Evolutionary conservation across 2,797 vertebrate species (phyloP).

Genomic region (Huso huso): DNA sequence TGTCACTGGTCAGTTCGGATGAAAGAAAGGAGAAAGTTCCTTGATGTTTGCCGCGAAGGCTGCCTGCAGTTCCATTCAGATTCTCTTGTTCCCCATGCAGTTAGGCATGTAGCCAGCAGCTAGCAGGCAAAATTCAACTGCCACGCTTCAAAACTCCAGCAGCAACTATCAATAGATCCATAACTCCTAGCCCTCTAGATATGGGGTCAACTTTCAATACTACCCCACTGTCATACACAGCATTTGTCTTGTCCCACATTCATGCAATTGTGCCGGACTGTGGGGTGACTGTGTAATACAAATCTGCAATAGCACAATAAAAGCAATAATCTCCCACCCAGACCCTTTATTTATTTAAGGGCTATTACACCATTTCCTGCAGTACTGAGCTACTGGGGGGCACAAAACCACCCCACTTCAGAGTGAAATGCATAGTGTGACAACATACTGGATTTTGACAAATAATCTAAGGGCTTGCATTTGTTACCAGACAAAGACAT

Average conservation of each 20-base stretch:
- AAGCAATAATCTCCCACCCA: constrained; percentile 84
- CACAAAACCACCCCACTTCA: constrained; percentile 25
- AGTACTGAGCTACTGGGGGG: constrained; percentile 56
- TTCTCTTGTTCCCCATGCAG: constrained; percentile 42
- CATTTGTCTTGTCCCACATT: constrained; percentile 70
- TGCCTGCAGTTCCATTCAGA: constrained; percentile 66
- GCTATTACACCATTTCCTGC: constrained; percentile 82
- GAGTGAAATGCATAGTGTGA: constrained; percentile 7
- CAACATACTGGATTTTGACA: constrained; percentile 1
- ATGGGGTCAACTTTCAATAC: constrained; percentile 78
- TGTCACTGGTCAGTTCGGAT: constrained; percentile 54
- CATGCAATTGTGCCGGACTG: constrained; percentile 60
- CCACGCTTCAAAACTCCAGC: constrained; percentile 58
- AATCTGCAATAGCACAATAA: constrained; percentile 86
- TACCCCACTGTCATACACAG: constrained; percentile 76
- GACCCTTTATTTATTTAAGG: constrained; percentile 76
- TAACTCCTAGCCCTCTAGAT: constrained; percentile 65
- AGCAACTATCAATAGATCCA: constrained; percentile 64
- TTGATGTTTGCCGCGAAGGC: constrained; percentile 44
- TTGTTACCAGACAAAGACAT: too few relatives aligned
- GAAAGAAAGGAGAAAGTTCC: constrained; percentile 57
- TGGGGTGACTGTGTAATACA: constrained; percentile 57
- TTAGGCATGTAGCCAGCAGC: constrained; percentile 63
- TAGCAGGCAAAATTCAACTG: constrained; percentile 66
- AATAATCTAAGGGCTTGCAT: not conserved